Conservation (phyloP, 2,888 invertebrate genomes). For the Tillus elongatus region DNA sequence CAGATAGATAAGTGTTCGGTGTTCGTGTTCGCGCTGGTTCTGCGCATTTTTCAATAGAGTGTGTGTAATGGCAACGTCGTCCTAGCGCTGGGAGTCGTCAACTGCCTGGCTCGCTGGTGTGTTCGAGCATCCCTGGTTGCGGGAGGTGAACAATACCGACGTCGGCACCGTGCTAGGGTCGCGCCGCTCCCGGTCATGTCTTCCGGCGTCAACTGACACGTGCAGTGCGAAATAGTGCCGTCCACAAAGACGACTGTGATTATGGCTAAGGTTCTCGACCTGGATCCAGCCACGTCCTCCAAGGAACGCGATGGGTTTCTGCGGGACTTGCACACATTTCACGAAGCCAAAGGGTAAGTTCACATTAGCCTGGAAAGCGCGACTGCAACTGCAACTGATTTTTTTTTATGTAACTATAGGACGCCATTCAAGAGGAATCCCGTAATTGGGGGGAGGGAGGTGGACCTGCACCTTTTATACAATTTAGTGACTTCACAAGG, state of each 20-base stretch:
- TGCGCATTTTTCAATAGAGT: constrained; percentile 44
- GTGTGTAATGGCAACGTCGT: constrained; percentile 43
- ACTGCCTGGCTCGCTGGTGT: constrained; percentile 34
- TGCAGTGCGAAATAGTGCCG: constrained; percentile 35
- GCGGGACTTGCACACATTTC: constrained; percentile 80
- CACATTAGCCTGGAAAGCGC: too few relatives aligned
- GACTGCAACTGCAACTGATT: constrained; percentile 2
- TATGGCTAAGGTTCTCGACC: constrained; percentile 57
- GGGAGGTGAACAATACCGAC: constrained; percentile 40
- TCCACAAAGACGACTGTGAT: constrained; percentile 16
- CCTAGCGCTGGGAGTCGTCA: constrained; percentile 45
- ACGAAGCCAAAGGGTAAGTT: constrained; percentile 83
- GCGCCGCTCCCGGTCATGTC: constrained; percentile 38
- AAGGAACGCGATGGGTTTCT: constrained; percentile 73
- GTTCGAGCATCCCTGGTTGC: constrained; percentile 41
- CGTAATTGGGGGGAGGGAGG: constrained; percentile 78
- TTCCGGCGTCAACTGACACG: constrained; percentile 39
- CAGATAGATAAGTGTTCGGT: constrained; percentile 28
- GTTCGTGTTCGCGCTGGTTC: constrained; percentile 39
- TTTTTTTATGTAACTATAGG: too few relatives aligned
- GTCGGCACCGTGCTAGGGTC: constrained; percentile 36
- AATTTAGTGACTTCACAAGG: constrained; percentile 84
- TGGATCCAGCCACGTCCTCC: constrained; percentile 65
- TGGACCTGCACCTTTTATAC: constrained; percentile 88
- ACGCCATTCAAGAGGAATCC: constrained; percentile 57